phyloP scores from a whole-genome alignment of 2,888 invertebrate species.

The Lagria hirta region DNA sequence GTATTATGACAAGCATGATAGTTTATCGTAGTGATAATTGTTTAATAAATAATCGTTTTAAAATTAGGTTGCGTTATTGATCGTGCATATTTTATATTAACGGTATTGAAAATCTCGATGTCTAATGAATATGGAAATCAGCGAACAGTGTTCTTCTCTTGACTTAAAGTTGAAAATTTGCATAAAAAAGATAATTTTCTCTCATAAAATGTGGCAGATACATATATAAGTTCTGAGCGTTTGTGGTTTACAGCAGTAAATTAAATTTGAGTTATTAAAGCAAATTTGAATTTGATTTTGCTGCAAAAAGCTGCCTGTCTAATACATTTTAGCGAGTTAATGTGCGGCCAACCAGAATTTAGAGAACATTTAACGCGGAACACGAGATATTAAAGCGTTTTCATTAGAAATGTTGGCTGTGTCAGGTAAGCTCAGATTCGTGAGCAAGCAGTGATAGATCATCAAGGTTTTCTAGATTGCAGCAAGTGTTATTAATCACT shows the following conservation, averaged over 20 bases:
- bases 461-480: conserved; percentile 23
- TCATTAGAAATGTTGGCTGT: conserved; percentile 16
- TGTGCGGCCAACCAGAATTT: conserved; percentile 9
- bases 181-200: too few species aligned
- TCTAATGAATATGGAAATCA: conserved; percentile 26
- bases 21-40: too few species aligned
- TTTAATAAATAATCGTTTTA: conserved; percentile 17
- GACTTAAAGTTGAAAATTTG: conserved; percentile 19
- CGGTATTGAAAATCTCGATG: conserved; percentile 25
- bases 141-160: conserved; percentile 18
- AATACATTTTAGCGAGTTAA: conserved; percentile 6
- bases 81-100: conserved; percentile 18
- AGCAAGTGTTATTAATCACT: conserved; percentile 21
- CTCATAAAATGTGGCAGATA: conserved; percentile 5
- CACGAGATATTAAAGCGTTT: conserved; percentile 6
- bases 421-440: conserved; percentile 16
- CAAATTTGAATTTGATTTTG: too few species aligned
- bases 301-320: too few species aligned
- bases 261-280: too few species aligned
- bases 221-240: neutral
- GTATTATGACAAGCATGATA: too few species aligned
- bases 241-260: neutral
- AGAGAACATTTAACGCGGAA: neutral
- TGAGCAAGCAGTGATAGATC: conserved; percentile 24
- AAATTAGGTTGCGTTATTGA: conserved; percentile 18